Conservation (phyloP, 2,888 invertebrate species). For the Malthinus seriepunctatus region DNA sequence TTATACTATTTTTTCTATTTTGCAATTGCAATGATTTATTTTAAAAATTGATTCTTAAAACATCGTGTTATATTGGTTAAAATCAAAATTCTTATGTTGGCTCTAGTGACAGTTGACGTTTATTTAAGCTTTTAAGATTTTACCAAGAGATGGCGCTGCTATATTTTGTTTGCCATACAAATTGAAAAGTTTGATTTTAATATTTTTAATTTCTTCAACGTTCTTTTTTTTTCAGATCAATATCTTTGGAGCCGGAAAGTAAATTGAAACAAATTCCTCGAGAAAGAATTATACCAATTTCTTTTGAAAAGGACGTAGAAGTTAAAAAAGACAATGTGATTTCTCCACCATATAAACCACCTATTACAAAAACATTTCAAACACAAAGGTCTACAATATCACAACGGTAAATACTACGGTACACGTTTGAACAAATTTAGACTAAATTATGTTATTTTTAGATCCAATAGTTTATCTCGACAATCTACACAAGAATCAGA, state of each 20-base stretch:
- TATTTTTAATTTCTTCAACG: not conserved
- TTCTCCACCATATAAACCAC: slow-evolving; percentile 53
- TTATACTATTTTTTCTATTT: no score
- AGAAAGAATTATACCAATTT: slow-evolving; percentile 72
- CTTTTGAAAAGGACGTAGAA: slow-evolving; percentile 52
- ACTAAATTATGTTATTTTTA: slow-evolving; percentile 23
- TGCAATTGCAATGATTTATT: no score
- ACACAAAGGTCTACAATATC: slow-evolving; percentile 55
- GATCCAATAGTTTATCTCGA: slow-evolving; percentile 56
- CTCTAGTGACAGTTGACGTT: no score
- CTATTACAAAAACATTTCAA: slow-evolving; percentile 56
- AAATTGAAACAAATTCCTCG: slow-evolving; percentile 51
- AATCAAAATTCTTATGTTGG: no score
- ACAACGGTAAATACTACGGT: slow-evolving; percentile 42
- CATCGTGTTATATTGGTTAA: no score
- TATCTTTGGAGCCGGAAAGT: slow-evolving; percentile 60
- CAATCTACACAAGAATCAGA: slow-evolving; percentile 75
- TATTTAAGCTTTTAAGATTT: no score
- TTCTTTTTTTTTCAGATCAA: slow-evolving; percentile 52
- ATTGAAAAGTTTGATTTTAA: no score
- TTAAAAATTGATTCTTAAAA: not conserved
- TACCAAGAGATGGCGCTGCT: no score
- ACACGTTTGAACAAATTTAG: not conserved
- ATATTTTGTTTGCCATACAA: no score
- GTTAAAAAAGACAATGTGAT: slow-evolving; percentile 45